Percentiles rank a stretch among this genome's conserved stretches.
Evolutionary conservation across 1,140 invertebrate species (phyloP).

Genomic region (Bactericera cockerelli): DNA sequence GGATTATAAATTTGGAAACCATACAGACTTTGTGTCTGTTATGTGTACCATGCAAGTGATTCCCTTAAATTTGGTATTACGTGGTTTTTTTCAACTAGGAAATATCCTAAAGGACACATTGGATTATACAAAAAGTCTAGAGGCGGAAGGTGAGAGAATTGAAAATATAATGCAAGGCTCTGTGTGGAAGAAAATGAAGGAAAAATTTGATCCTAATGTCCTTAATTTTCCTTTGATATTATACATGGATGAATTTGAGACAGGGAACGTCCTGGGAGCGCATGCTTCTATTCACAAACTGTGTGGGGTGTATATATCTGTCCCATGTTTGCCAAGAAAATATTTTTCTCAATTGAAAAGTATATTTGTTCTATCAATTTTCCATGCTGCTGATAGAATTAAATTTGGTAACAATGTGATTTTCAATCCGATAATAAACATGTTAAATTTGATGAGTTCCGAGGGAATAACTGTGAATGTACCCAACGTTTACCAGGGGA

Average conservation of each 20-base stretch:
- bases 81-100: constrained; percentile 16
- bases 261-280: no score
- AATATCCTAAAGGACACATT: constrained; percentile 12
- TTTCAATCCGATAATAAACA: constrained; percentile 12
- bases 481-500: constrained; percentile 17
- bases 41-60: constrained; percentile 16
- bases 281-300: constrained; percentile 19
- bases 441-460: neutral
- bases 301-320: constrained; percentile 16
- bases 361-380: constrained; percentile 18
- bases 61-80: constrained; percentile 14
- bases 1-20: constrained; percentile 11
- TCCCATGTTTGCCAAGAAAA: constrained; percentile 20
- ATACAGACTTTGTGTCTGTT: neutral
- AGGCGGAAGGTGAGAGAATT: no score
- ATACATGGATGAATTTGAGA: no score
- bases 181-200: no score
- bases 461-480: constrained; percentile 14
- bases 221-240: no score
- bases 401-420: constrained; percentile 14
- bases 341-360: no score
- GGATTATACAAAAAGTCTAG: constrained; percentile 13
- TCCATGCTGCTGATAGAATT: no score
- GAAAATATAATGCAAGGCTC: constrained; percentile 9
- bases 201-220: no score